Percentiles rank a stretch among this genome's conserved stretches.
Evolutionary conservation across 2,888 invertebrate genomes (phyloP).

Genomic region (Agonum fuliginosum): DNA sequence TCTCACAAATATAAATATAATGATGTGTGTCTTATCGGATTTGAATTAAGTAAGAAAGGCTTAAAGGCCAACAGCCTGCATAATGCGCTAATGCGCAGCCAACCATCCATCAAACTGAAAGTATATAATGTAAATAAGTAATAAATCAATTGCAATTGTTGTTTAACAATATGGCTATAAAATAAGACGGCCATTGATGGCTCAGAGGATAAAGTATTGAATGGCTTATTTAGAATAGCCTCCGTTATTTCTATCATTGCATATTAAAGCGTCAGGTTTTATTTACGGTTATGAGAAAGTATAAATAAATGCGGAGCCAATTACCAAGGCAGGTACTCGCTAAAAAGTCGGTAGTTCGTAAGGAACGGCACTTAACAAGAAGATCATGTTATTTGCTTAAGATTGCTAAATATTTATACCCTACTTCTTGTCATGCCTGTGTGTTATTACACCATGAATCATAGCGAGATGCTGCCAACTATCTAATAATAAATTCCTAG

Average conservation of each 20-base stretch:
- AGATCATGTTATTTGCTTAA: slow-evolving; percentile 9
- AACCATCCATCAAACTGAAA: too few relatives aligned
- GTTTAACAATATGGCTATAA: slow-evolving; percentile 8
- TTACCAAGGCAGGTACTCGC: background rate
- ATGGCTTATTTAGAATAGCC: background rate
- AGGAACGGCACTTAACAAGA: background rate
- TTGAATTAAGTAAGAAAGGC: too few relatives aligned
- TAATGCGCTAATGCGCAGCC: too few relatives aligned
- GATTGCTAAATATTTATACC: slow-evolving; percentile 10
- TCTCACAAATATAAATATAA: too few relatives aligned
- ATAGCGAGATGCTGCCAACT: slow-evolving; percentile 51
- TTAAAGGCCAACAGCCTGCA: too few relatives aligned
- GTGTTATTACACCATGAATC: slow-evolving; percentile 55
- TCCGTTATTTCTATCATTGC: slow-evolving; percentile 27
- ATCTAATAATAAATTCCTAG: slow-evolving; percentile 59
- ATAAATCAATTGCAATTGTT: background rate
- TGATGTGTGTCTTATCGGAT: too few relatives aligned
- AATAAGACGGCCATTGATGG: background rate
- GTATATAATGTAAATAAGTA: background rate
- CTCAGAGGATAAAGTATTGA: slow-evolving; percentile 7
- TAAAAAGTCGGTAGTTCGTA: background rate
- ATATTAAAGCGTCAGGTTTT: slow-evolving; percentile 29
- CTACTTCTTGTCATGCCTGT: slow-evolving; percentile 34
- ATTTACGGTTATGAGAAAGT: background rate
- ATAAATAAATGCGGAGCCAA: slow-evolving; percentile 10